Evolutionary conservation across 2,113 vertebrate genomes (phyloP), one percentile per base, ranked within the genome.

Genomic region (Paedocypris sp.): DNA sequence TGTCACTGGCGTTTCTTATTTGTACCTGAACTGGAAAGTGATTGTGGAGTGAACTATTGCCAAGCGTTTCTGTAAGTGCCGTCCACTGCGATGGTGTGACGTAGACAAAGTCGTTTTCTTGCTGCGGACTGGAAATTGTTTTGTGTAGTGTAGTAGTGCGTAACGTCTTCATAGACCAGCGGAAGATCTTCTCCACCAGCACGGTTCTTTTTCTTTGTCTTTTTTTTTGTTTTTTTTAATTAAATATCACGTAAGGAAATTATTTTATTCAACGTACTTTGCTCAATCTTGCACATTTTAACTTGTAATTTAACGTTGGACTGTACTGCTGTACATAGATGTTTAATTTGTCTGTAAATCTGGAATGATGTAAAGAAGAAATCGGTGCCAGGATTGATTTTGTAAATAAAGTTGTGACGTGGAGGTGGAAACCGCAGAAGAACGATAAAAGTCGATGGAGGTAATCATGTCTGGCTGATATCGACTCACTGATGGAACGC

Each of bases 401-500:
- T 87, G 84, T 83, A 85, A 89, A 83, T 85, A 86, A 87, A 80
- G 85, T 77, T 79, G 80, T 79, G 68, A 71, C 53, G 38, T 66
- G 41, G 56, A 66, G 60, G 29, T 73, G 52, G 62, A 66, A 69
- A 50, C 67, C 39, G 70, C 15, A 6, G 19, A 22, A 68, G 79
- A 72, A 80, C 70, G 74, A 73, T 78, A 64, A 35, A 59, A 72
- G 91, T 93, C 90, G 90, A 89, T 42, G 90, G 89, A 5, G 16
- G 42, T 82, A 83, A 88, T 91, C 89, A 91, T 92, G 90, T 87
- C 89, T 91, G 88, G 88, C 94, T n/a, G n/a, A n/a, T n/a, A n/a
- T n/a, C n/a, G n/a, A n/a, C 91, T 94, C 90, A 94, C 90, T 92
- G 86, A 89, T 93, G 88, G 86, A 92, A 88, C 84, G 93, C 92